Evolutionary conservation across 2,888 invertebrate species (phyloP).

Genomic region (Operophtera brumata): DNA sequence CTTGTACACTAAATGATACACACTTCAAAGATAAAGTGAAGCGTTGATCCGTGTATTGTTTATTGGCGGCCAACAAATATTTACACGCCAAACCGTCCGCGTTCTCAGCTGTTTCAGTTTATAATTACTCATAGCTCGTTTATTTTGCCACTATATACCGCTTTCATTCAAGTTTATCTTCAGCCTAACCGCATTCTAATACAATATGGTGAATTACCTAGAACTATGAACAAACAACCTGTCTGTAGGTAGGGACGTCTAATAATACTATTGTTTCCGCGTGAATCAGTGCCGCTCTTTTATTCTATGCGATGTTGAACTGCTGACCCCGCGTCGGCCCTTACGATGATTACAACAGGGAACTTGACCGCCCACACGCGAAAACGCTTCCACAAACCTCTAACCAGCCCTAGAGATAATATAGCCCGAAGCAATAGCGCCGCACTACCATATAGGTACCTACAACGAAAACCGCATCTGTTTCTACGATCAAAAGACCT

Average conservation of each 20-base stretch:
- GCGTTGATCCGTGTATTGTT: conserved; percentile 18
- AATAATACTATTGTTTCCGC: conserved; percentile 57
- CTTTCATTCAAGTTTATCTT: conserved; percentile 41
- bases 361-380: conserved; percentile 73
- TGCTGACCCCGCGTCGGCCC: conserved; percentile 57
- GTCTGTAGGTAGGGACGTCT: conserved; percentile 34
- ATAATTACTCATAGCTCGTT: conserved; percentile 37
- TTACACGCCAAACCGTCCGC: conserved; percentile 29
- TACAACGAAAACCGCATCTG: conserved; percentile 35
- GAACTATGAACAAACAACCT: conserved; percentile 64
- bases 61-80: conserved; percentile 27
- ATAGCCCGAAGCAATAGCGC: conserved; percentile 26
- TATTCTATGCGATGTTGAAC: conserved; percentile 57
- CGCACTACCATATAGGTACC: conserved; percentile 7
- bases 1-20: conserved; percentile 2
- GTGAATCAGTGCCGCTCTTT: conserved; percentile 61
- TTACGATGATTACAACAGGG: conserved; percentile 63
- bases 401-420: conserved; percentile 39
- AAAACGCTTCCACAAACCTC: conserved; percentile 48
- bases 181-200: conserved; percentile 54
- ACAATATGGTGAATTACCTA: conserved; percentile 35
- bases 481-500: conserved; percentile 41
- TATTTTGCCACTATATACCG: conserved; percentile 38
- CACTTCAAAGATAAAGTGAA: conserved; percentile 15
- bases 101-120: conserved; percentile 35